phyloP scores from a whole-genome alignment of 2,888 invertebrate species.

The Phragmatobia fuliginosa region DNA sequence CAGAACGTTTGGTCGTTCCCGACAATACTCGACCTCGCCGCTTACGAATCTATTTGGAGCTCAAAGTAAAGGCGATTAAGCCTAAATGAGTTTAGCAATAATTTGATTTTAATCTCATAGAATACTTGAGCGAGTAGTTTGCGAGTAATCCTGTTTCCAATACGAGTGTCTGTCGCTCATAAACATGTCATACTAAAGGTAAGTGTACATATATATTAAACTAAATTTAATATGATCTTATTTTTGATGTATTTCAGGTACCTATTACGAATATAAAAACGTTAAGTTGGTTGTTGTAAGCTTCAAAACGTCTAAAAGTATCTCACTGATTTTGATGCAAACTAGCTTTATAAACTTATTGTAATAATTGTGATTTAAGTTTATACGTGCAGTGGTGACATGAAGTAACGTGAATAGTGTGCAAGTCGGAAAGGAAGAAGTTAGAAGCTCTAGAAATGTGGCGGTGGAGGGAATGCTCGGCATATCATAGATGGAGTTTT shows the following conservation, averaged over 20 bases:
- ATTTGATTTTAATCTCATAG: conserved; percentile 12
- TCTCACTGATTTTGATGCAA: no score
- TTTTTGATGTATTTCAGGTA: background rate
- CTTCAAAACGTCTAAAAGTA: no score
- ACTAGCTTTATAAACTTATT: background rate
- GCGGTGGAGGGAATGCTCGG: no score
- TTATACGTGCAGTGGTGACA: no score
- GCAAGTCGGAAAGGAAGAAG: no score
- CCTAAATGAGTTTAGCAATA: conserved; percentile 10
- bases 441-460: no score
- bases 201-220: background rate
- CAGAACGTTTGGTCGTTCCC: conserved; percentile 4
- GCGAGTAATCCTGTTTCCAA: conserved; percentile 7
- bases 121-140: conserved; percentile 1
- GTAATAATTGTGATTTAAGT: no score
- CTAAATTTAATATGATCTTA: background rate
- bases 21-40: background rate
- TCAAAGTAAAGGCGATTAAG: conserved; percentile 17
- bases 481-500: no score
- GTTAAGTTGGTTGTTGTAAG: no score
- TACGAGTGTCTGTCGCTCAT: conserved; percentile 2
- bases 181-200: background rate
- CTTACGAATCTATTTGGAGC: conserved; percentile 1
- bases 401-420: no score
- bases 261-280: no score